Percentiles rank a stretch among this genome's conserved stretches.
Evolutionary conservation across 2,797 vertebrate genomes (phyloP).

Genomic region (Manis crassicaudata): DNA sequence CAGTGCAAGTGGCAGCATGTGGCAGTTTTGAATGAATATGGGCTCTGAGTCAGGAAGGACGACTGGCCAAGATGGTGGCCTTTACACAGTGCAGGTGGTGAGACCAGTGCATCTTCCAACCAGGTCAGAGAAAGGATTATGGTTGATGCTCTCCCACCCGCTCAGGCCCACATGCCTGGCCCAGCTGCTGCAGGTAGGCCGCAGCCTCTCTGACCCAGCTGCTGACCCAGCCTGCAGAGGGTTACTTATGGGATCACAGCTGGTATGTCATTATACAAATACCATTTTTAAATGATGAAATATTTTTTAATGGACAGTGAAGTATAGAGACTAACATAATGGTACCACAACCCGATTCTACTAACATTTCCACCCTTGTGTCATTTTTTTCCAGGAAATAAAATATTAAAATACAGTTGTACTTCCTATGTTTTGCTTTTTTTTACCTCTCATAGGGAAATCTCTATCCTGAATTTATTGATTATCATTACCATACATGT

Average conservation of each 20-base stretch:
- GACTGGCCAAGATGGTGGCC: neutral
- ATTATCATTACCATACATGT: neutral
- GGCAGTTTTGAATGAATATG: neutral
- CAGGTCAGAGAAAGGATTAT: slow-evolving; percentile 12
- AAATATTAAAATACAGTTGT: neutral
- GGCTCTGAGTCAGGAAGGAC: neutral
- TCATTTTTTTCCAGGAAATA: neutral
- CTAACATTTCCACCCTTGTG: neutral
- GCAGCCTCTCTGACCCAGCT: neutral
- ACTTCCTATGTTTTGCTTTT: neutral
- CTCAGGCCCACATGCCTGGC: neutral
- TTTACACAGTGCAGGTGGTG: neutral
- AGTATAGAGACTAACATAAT: neutral
- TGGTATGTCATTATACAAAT: neutral
- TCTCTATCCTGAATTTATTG: neutral
- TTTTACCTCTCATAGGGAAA: neutral
- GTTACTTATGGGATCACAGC: neutral
- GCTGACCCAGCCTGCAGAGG: neutral
- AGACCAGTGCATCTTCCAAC: neutral
- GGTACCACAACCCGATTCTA: neutral
- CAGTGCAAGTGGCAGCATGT: neutral
- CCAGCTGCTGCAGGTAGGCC: neutral
- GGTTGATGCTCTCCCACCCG: neutral
- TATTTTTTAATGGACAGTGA: neutral
- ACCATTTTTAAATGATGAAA: neutral